These are phyloP conservation scores for Myiozetetes cayanensis DNA, from an alignment of 2,113 vertebrate species.

Conservation along the genomic window DNA sequence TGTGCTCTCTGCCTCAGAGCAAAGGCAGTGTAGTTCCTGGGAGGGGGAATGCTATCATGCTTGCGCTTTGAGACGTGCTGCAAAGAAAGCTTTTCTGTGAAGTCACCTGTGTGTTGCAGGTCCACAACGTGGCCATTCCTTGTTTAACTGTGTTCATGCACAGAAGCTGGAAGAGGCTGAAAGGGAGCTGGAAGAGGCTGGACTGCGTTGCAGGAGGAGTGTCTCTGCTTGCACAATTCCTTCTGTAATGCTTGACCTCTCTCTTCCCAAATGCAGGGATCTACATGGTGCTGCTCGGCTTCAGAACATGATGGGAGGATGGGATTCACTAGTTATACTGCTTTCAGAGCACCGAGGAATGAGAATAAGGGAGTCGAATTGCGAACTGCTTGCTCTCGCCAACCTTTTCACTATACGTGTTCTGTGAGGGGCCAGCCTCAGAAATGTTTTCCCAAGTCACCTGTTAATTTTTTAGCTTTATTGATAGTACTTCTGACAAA, in stretches of 20 bases:
- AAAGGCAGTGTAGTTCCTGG: not conserved
- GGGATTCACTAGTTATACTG: not conserved
- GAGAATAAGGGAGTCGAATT: not conserved
- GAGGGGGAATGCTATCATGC: not conserved
- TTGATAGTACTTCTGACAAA: not conserved
- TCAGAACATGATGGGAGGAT: not conserved
- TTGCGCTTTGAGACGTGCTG: not conserved
- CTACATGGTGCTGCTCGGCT: not conserved
- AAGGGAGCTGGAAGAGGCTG: not conserved
- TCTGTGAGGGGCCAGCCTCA: not conserved
- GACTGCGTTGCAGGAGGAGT: not conserved
- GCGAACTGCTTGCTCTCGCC: not conserved
- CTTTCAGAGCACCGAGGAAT: not conserved
- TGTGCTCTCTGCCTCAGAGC: not conserved
- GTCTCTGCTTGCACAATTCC: not conserved
- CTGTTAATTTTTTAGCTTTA: not conserved
- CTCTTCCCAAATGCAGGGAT: not conserved
- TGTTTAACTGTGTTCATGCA: not conserved
- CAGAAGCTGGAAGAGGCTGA: not conserved
- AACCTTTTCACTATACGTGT: rapidly evolving
- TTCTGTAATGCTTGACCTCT: not conserved
- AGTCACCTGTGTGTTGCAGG: too few species aligned
- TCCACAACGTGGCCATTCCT: rapidly evolving
- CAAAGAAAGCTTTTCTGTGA: not conserved
- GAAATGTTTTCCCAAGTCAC: not conserved